Conservation (phyloP, 2,888 invertebrate genomes). For the Sepioteuthis lessoniana region DNA sequence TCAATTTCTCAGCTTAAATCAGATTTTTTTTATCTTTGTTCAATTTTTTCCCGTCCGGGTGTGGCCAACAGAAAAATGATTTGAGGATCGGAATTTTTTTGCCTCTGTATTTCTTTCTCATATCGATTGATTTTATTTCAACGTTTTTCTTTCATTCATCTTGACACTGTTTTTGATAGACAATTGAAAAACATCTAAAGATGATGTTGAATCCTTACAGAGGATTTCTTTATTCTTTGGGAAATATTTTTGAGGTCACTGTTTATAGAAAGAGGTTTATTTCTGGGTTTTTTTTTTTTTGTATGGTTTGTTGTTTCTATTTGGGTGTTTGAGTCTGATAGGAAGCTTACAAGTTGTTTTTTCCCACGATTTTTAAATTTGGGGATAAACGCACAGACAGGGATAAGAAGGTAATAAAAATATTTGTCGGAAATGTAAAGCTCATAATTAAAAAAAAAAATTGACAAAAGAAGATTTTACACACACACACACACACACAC, state of each 20-base stretch:
- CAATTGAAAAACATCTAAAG: background rate
- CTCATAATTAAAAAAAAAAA: too few species aligned
- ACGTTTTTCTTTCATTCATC: background rate
- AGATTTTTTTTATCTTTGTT: background rate
- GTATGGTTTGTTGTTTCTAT: background rate
- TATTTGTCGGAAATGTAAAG: background rate
- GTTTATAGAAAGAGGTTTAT: background rate
- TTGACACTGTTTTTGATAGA: background rate
- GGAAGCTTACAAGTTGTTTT: background rate
- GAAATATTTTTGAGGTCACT: background rate
- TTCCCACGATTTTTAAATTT: background rate
- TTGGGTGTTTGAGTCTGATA: background rate
- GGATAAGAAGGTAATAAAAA: background rate
- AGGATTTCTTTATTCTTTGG: background rate
- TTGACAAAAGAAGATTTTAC: background rate
- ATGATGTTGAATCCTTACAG: background rate
- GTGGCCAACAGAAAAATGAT: background rate
- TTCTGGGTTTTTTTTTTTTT: background rate
- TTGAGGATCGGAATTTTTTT: background rate
- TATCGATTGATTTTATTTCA: background rate
- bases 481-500: too few species aligned
- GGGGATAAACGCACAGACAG: background rate
- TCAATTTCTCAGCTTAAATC: too few species aligned
- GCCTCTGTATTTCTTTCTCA: background rate
- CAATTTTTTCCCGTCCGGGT: background rate